Conservation (phyloP, 2,888 invertebrate genomes). For the Eubasilissa splendida region DNA sequence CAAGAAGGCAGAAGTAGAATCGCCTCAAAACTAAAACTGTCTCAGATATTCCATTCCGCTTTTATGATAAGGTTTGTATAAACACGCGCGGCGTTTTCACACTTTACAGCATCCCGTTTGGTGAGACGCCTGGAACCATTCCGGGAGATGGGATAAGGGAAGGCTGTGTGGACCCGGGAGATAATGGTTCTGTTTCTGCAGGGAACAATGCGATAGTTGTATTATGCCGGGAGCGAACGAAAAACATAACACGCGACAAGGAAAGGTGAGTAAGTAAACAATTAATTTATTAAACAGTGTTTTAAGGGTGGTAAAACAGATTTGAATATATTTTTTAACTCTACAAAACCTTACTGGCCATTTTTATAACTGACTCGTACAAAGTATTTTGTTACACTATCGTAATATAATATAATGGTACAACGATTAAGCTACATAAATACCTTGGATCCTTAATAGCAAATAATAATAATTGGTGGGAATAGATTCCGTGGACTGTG, state of each 20-base stretch:
- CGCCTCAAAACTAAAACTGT: slow-evolving; percentile 40
- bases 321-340: no score
- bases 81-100: slow-evolving; percentile 52
- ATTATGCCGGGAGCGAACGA: slow-evolving; percentile 42
- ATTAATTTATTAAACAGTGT: no score
- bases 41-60: slow-evolving; percentile 51
- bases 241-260: background rate
- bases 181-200: slow-evolving; percentile 44
- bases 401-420: no score
- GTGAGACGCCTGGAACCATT: slow-evolving; percentile 46
- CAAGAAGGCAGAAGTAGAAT: background rate
- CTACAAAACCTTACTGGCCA: no score
- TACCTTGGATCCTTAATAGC: no score
- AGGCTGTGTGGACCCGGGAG: slow-evolving; percentile 23
- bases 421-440: no score
- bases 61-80: slow-evolving; percentile 55
- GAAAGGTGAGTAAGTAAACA: background rate
- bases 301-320: no score
- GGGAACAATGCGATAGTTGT: slow-evolving; percentile 55
- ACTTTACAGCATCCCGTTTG: slow-evolving; percentile 39
- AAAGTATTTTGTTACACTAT: no score
- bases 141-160: slow-evolving; percentile 44
- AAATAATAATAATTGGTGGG: no score
- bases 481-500: no score
- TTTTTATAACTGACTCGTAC: no score